These are phyloP conservation scores for Scomber japonicus DNA, from an alignment of 2,113 vertebrate species.

Conservation along the genomic window DNA sequence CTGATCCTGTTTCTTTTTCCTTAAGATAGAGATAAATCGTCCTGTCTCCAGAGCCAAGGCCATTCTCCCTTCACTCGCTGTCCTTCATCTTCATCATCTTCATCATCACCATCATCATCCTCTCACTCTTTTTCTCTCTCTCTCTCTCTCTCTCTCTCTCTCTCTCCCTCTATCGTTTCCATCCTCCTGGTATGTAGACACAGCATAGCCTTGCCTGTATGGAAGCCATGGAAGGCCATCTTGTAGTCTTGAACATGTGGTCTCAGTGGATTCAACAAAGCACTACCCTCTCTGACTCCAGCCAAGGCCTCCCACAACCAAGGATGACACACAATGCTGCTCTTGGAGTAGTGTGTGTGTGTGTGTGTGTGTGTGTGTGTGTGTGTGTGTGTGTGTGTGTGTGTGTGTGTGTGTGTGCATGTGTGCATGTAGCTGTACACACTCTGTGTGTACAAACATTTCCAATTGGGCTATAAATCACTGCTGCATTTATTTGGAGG, in stretches of 20 bases:
- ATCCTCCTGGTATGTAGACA: conserved; percentile 52
- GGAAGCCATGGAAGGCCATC: conserved; percentile 56
- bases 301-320: conserved; percentile 61
- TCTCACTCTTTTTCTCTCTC: neutral
- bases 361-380: no score
- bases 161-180: no score
- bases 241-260: conserved; percentile 55
- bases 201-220: conserved; percentile 30
- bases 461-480: conserved; percentile 72
- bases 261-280: conserved; percentile 61
- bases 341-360: conserved; percentile 3
- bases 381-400: no score
- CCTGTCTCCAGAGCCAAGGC: conserved; percentile 67
- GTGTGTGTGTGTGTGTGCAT: conserved; percentile 12
- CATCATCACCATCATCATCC: neutral
- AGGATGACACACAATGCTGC: conserved; percentile 49
- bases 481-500: conserved; percentile 50
- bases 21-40: conserved; percentile 60
- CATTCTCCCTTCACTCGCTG: conserved; percentile 24
- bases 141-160: conserved; percentile 4
- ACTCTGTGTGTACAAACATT: conserved; percentile 49
- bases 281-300: conserved; percentile 41
- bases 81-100: conserved; percentile 13
- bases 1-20: conserved; percentile 35
- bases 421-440: conserved; percentile 8